These are phyloP conservation scores for Parus major DNA, from an alignment of 2,113 vertebrate genomes.

Conservation along the genomic window DNA sequence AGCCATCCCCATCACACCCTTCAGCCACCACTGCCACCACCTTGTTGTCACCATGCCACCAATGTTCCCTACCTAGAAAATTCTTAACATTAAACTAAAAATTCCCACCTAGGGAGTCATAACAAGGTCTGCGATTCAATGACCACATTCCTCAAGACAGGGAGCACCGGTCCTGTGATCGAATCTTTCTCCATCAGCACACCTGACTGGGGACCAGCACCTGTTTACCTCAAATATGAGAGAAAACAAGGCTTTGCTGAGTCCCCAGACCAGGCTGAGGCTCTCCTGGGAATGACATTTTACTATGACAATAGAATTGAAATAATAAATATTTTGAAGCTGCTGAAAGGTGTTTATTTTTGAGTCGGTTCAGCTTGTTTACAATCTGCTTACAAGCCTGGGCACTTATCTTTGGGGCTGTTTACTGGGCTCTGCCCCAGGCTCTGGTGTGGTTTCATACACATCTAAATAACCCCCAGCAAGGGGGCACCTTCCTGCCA, in stretches of 20 bases:
- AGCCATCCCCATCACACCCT: accelerated
- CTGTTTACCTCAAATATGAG: not conserved
- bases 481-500: slow-evolving; percentile 5
- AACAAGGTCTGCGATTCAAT: not conserved
- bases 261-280: not conserved
- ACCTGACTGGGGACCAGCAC: not conserved
- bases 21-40: not conserved
- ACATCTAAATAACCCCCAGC: not conserved
- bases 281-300: not conserved
- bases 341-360: not conserved
- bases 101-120: not conserved
- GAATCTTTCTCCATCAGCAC: not conserved
- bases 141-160: accelerated
- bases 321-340: slow-evolving; percentile 14
- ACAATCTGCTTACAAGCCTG: not conserved
- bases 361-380: not conserved
- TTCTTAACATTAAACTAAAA: not conserved
- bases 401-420: not conserved
- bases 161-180: not conserved
- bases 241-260: not conserved
- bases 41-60: not conserved
- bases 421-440: not conserved
- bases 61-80: accelerated
- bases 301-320: not conserved
- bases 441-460: not conserved